Percentiles rank a stretch among this genome's conserved stretches.
Evolutionary conservation across 2,888 invertebrate genomes (phyloP).

Genomic region (Pyrrhosoma nymphula): DNA sequence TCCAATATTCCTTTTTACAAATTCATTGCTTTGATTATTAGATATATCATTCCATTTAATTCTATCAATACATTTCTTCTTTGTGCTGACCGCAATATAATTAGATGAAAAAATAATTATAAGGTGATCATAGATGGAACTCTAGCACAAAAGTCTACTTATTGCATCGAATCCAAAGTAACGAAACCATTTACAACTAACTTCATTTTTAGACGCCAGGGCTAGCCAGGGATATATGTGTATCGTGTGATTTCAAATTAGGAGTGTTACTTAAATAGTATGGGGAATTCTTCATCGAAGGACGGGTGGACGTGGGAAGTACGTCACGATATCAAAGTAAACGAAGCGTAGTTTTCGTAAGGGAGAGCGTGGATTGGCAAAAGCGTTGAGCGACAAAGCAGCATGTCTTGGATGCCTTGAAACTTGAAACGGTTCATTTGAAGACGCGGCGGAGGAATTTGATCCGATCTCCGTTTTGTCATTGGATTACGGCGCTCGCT

Average conservation of each 20-base stretch:
- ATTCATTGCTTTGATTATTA: too few relatives aligned
- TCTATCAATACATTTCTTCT: too few relatives aligned
- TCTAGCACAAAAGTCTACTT: too few relatives aligned
- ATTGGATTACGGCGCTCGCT: not conserved
- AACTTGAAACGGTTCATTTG: not conserved
- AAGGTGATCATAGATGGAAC: too few relatives aligned
- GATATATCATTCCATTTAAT: too few relatives aligned
- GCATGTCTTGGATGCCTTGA: not conserved
- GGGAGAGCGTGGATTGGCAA: not conserved
- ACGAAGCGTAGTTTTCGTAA: not conserved
- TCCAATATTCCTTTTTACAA: too few relatives aligned
- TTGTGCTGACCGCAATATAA: too few relatives aligned
- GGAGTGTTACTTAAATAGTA: not conserved
- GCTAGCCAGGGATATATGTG: too few relatives aligned
- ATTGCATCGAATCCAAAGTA: too few relatives aligned
- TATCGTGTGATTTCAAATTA: not conserved
- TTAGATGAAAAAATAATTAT: too few relatives aligned
- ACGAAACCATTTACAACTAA: too few relatives aligned
- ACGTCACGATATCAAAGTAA: not conserved
- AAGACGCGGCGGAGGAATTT: not conserved
- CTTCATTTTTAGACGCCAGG: too few relatives aligned
- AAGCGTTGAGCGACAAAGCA: not conserved
- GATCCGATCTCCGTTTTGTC: not conserved
- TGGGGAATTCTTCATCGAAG: not conserved
- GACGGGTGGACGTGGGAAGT: not conserved